These are phyloP conservation scores for Scaeva pyrastri DNA, from an alignment of 2,888 invertebrate genomes.

Conservation along the genomic window DNA sequence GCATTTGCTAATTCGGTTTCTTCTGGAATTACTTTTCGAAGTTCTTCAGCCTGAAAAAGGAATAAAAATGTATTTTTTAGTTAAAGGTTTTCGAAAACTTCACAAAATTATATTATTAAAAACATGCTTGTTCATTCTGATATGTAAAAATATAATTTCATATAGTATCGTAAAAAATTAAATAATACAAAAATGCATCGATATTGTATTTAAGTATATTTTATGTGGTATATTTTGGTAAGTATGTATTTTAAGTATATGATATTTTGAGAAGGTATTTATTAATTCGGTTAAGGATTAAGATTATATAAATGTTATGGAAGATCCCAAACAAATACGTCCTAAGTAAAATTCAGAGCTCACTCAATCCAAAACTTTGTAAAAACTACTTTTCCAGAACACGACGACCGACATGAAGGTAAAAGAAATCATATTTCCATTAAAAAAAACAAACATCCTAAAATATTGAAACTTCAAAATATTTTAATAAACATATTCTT, in stretches of 20 bases:
- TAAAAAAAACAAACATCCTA: too few species aligned
- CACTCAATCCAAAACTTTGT: too few species aligned
- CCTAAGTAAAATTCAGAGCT: too few species aligned
- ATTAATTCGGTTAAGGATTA: neutral
- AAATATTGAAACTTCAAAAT: too few species aligned
- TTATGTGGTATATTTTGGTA: neutral
- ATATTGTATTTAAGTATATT: neutral
- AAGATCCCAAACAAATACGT: neutral
- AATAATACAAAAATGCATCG: neutral
- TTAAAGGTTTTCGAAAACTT: neutral
- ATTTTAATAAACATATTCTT: too few species aligned
- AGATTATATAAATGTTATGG: neutral
- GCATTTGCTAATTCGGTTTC: conserved; percentile 83
- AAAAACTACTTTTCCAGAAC: too few species aligned
- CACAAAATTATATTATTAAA: neutral
- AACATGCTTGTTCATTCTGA: neutral
- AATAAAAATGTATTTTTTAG: conserved; percentile 24
- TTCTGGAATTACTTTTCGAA: conserved; percentile 87
- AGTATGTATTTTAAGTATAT: neutral
- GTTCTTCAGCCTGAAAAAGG: conserved; percentile 82
- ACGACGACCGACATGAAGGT: too few species aligned
- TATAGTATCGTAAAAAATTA: neutral
- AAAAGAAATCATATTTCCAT: too few species aligned
- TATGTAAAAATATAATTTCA: neutral
- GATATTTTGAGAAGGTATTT: neutral